Conservation (phyloP, 2,797 vertebrate species). For the Rhabdomys pumilio region DNA sequence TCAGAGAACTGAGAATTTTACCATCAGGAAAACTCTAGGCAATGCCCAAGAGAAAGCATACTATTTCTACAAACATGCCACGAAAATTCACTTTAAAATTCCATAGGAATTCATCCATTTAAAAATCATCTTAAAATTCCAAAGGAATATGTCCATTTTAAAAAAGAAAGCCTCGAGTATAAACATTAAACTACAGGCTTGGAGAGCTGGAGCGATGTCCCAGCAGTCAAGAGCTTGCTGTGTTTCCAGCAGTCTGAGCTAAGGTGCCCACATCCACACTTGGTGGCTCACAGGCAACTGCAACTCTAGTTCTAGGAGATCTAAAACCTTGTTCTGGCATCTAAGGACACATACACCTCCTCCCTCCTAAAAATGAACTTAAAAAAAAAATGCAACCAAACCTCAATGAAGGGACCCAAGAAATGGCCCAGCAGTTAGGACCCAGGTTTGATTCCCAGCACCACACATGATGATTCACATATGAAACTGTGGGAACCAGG, state of each 20-base stretch:
- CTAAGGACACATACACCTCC: neutral
- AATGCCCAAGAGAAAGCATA: neutral
- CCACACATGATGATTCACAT: neutral
- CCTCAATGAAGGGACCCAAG: neutral
- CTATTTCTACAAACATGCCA: neutral
- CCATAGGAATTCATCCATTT: neutral
- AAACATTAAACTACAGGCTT: slow-evolving; percentile 34
- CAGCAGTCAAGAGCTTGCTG: no score
- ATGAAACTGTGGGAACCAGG: neutral
- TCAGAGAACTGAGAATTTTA: neutral
- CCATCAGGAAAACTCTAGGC: neutral
- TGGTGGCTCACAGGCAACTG: neutral
- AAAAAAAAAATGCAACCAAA: neutral
- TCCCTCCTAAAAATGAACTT: neutral
- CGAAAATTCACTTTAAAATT: neutral
- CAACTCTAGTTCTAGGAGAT: neutral
- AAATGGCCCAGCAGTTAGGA: neutral
- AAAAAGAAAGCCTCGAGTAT: neutral
- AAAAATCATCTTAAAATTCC: neutral
- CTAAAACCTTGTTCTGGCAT: neutral
- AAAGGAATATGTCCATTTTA: neutral
- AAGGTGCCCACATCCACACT: neutral
- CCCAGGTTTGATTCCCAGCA: neutral
- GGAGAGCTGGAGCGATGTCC: neutral
- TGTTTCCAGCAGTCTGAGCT: neutral